Evolutionary conservation across 2,113 vertebrate genomes (phyloP).

Genomic region (Bubo blakistoni): DNA sequence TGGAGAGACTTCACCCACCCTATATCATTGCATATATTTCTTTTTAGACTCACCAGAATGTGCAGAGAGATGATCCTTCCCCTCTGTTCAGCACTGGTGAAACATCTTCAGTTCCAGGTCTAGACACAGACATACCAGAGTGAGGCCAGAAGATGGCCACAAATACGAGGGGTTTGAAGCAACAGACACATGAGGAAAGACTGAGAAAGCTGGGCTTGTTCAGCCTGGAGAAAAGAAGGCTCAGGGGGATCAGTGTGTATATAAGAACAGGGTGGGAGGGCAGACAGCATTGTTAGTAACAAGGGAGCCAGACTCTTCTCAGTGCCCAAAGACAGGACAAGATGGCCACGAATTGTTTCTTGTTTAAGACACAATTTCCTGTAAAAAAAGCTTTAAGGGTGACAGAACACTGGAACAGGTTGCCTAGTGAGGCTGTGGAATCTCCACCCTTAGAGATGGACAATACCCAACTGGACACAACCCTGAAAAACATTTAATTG

Average conservation of each 20-base stretch:
- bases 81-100: neutral
- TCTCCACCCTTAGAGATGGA: neutral
- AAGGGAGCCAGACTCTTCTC: neutral
- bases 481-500: neutral
- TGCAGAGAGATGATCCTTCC: neutral
- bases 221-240: neutral
- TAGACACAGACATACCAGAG: neutral
- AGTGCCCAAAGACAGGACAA: neutral
- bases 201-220: neutral
- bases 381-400: neutral
- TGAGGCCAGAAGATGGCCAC: neutral
- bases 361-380: too few species aligned
- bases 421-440: neutral
- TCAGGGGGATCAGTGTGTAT: accelerated
- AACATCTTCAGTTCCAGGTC: neutral
- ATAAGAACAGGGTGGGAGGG: neutral
- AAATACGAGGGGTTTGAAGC: neutral
- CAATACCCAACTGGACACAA: neutral
- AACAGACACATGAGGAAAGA: neutral
- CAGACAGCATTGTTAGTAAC: neutral
- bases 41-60: neutral
- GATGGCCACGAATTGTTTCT: neutral
- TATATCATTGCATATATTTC: neutral
- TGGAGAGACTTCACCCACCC: neutral
- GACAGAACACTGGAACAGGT: neutral